Base-by-base conservation (phyloP, 2,113 vertebrate genomes). In the Phrynosoma platyrhinos region DNA sequence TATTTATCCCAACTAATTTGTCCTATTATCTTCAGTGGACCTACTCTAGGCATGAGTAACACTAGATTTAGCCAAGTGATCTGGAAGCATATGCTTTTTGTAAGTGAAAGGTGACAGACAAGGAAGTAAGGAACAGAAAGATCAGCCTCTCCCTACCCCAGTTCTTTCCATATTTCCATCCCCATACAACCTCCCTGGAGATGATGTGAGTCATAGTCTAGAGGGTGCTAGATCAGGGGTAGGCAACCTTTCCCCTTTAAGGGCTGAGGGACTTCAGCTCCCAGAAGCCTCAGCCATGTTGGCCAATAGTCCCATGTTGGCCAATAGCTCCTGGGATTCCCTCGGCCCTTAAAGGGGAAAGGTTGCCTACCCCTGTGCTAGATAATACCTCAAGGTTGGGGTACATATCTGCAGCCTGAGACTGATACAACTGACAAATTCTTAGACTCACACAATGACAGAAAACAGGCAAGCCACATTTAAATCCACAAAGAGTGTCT, bases 61-160 rank as follows among this genome's bases (percentile, higher is more conserved):
- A 9, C 2, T 9, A 27, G 27, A 69, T 27, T 4, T 69, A 69
- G 25, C 23, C 68, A 82, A 89, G 75, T 90, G 84, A 91, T 42
- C 83, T 36, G 52, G 55, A 91, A 91, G 87, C 79, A 92, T 91
- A 92, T 91, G 36, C 21, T 52, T 75, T 52, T 71, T 52, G 55
- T 36, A 20, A 58, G 58, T 74, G 47, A 47, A 84, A 30, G 69
- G 21, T 81, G 79, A 32, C 55, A 32, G 62, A 21, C 20, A 80
- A 32, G 78, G 27, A 58, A 18, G 14, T 1, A 32, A 55, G n/a
- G 14, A 52, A 79, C 9, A 32, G 53, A 80, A 5, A 36, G 72
- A 16, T 32, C 71, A 32, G 71, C n/a, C n/a, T n/a, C 68, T 14
- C 13, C n/a, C 71, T 14, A 72, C 9, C 30, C 69, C 30, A n/a